Evolutionary conservation across 2,113 vertebrate species (phyloP).

Genomic region (Plecotus auritus): DNA sequence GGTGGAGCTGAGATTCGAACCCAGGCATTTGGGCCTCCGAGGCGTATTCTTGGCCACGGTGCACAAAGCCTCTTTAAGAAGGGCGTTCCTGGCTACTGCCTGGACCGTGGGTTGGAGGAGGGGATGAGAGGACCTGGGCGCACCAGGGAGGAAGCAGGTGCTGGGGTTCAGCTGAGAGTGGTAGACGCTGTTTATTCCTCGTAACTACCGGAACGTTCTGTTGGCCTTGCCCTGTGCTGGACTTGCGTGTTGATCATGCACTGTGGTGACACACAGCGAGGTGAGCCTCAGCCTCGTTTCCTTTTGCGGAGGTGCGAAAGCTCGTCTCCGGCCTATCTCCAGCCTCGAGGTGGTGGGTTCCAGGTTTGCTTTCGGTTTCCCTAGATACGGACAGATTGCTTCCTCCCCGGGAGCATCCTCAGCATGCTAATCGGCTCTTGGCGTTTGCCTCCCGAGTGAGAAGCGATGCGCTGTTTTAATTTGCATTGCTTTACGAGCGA

Average conservation of each 20-base stretch:
- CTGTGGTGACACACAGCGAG: background rate
- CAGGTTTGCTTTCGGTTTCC: background rate
- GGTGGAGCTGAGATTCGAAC: background rate
- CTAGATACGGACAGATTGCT: background rate
- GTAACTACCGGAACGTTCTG: accelerated
- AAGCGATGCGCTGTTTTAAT: background rate
- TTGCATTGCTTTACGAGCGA: background rate
- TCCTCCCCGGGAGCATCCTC: background rate
- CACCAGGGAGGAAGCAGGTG: background rate
- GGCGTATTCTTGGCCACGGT: background rate
- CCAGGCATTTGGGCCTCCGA: background rate
- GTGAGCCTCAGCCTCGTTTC: background rate
- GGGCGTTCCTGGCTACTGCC: background rate
- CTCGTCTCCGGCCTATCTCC: background rate
- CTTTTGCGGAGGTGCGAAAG: background rate
- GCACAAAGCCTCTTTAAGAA: background rate
- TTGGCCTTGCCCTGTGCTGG: background rate
- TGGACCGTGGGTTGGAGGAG: background rate
- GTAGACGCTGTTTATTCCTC: background rate
- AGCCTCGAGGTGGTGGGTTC: background rate
- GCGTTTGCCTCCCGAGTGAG: background rate
- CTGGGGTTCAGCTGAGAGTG: background rate
- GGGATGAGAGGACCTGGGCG: background rate
- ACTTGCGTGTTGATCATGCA: background rate
- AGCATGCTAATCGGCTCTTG: background rate